Evolutionary conservation across 2,797 vertebrate species (phyloP), one percentile per base, ranked within the genome.

Genomic region (Oreortyx pictus): DNA sequence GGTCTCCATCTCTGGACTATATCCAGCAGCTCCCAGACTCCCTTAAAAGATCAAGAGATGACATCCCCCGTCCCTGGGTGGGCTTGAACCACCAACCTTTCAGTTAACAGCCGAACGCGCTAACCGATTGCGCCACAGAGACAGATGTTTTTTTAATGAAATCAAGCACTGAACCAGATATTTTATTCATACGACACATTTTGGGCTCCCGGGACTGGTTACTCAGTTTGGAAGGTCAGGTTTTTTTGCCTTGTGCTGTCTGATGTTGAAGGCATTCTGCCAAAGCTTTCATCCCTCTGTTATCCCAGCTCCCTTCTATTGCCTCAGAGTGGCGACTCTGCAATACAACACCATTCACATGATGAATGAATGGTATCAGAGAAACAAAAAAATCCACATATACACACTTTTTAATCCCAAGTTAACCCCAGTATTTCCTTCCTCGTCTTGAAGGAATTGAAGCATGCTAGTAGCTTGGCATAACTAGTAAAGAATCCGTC

Each of bases 61-160:
- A 22, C n/a, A 59, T 35, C 20, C n/a, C 18, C 39, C 95, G 94
- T 98, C 98, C 97, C 97, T 97, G 97, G 97, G 97, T 98, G 97
- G 97, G 97, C 97, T 98, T 49, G 96, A 98, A 97, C 97, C 97
- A 97, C 97, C 97, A 98, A 89, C 96, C 97, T 97, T 97, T 97
- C 95, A 17, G 97, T 97, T 97, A 98, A 98, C 96, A 98, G 97
- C 97, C 94, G 90, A 98, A 98, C 65, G 90, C 95, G 93, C 97
- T 97, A 93, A 96, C 98, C 97, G 20, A 95, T 98, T 98, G 97
- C 92, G 13, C 47, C 77, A 60, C 90, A 97, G 97, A 97, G 97
- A 59, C 56, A 29, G 39, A 9, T 43, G 1, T 35, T 77, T 66
- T n/a, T 14, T 31, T 9, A 15, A 29, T 18, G 5, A 61, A 57